Base-by-base conservation (phyloP, 2,888 invertebrate species). In the Anagyrus pseudococci region DNA sequence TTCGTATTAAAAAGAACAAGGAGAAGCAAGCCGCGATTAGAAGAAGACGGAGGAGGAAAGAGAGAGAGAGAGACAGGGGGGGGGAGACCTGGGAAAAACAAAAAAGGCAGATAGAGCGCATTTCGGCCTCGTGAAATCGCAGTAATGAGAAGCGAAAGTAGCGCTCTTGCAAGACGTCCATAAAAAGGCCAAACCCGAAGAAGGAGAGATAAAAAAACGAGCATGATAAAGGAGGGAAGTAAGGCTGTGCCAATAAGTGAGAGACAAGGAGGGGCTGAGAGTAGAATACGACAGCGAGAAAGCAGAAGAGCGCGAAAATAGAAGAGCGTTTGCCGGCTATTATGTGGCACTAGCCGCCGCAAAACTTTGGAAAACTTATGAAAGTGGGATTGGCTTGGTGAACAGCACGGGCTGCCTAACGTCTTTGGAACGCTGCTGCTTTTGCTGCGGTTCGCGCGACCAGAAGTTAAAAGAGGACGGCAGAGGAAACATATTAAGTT, bases 401-500 rank as follows among this genome's bases (percentile, higher is more conserved):
- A 55, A 65, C 50, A 57, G 54, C 13, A 47, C 7, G 50, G 17
- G 48, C 20, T 40, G n/a, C n/a, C n/a, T n/a, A n/a, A n/a, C n/a
- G n/a, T n/a, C n/a, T n/a, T n/a, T n/a, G n/a, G n/a, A n/a, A n/a
- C n/a, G n/a, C n/a, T n/a, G n/a, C n/a, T n/a, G n/a, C n/a, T n/a
- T n/a, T n/a, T n/a, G n/a, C n/a, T n/a, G n/a, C n/a, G n/a, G n/a
- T n/a, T n/a, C n/a, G n/a, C n/a, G n/a, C n/a, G n/a, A n/a, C n/a
- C n/a, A n/a, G n/a, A n/a, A n/a, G n/a, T n/a, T n/a, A n/a, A n/a
- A n/a, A n/a, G n/a, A n/a, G n/a, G n/a, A n/a, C n/a, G 17, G 68
- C 69, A 74, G 74, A 72, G 71, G 73, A 72, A 75, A 77, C 75
- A 70, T 77, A 77, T 77, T 77, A 77, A 74, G 67, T 72, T 72